These are phyloP conservation scores for Sinosuthora webbiana DNA, from an alignment of 2,113 vertebrate species.

Conservation along the genomic window DNA sequence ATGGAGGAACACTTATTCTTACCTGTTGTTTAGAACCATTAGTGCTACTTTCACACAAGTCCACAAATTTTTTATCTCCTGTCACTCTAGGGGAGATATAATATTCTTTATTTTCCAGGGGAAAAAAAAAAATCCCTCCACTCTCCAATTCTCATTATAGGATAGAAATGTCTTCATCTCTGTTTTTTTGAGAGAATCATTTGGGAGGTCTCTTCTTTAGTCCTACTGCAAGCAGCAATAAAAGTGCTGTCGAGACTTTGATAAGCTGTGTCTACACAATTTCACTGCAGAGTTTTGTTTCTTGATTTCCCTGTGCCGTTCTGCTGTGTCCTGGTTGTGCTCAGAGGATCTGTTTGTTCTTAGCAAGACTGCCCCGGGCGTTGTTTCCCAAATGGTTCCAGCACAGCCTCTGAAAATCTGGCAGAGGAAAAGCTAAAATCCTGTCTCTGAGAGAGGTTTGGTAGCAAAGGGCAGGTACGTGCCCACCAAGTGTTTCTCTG, in stretches of 20 bases:
- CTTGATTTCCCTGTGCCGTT: neutral
- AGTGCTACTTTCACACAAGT: neutral
- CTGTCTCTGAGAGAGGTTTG: neutral
- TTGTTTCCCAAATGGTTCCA: neutral
- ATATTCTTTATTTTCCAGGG: neutral
- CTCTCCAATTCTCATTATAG: neutral
- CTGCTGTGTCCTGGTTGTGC: neutral
- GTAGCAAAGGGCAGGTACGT: neutral
- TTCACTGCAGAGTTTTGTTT: neutral
- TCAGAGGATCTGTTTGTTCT: constrained; percentile 21
- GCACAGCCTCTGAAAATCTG: neutral
- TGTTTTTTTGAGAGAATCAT: neutral
- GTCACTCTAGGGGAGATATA: neutral
- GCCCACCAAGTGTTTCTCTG: fast-evolving
- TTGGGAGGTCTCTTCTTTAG: neutral
- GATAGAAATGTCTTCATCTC: neutral
- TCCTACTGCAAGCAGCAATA: neutral
- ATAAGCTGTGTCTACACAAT: neutral
- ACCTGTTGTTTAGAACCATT: neutral
- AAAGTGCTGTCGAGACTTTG: neutral
- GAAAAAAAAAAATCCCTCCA: neutral
- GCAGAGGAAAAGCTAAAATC: neutral
- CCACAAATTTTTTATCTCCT: neutral
- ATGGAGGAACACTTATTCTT: neutral
- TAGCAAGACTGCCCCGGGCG: fast-evolving